These are phyloP conservation scores for Scelioninae gen. 2 DNA, from an alignment of 2,888 invertebrate genomes.

Conservation along the genomic window DNA sequence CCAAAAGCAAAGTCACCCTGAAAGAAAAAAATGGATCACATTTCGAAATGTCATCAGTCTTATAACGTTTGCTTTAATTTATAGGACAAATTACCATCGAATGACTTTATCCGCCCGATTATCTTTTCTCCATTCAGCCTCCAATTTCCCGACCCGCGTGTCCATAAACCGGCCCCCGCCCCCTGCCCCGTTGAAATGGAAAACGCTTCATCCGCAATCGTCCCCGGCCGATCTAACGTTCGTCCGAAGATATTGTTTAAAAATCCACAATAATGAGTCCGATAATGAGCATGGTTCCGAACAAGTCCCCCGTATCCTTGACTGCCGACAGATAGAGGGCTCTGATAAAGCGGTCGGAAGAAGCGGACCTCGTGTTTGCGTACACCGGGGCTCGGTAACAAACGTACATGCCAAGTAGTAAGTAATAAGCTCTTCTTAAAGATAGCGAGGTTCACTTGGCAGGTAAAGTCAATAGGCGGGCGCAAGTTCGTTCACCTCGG, in stretches of 20 bases:
- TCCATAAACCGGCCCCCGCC: too few species aligned
- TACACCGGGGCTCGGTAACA: conserved; percentile 19
- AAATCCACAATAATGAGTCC: conserved; percentile 30
- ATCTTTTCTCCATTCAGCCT: too few species aligned
- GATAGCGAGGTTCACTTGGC: conserved; percentile 66
- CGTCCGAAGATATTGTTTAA: conserved; percentile 4
- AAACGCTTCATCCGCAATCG: background rate
- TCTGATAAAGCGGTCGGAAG: conserved; percentile 34
- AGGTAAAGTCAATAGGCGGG: conserved; percentile 75
- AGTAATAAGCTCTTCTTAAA: conserved; percentile 61
- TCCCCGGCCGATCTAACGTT: conserved; percentile 1
- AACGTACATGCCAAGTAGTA: conserved; percentile 42
- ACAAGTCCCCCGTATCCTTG: conserved; percentile 10
- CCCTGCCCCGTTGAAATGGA: too few species aligned
- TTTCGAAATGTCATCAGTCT: too few species aligned
- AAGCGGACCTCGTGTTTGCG: conserved; percentile 27
- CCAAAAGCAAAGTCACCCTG: too few species aligned
- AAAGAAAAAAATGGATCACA: too few species aligned
- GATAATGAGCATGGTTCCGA: conserved; percentile 31
- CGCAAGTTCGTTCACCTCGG: conserved; percentile 73
- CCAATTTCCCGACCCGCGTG: too few species aligned
- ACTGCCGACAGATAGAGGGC: conserved; percentile 27
- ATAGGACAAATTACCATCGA: too few species aligned
- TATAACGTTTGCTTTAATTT: too few species aligned
- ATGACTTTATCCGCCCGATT: too few species aligned